A percentile compares a stretch with the other conserved stretches of the same genome.
These are phyloP conservation scores for Calephelis perditalis DNA, from an alignment of 2,888 invertebrate species.

Conservation along the genomic window DNA sequence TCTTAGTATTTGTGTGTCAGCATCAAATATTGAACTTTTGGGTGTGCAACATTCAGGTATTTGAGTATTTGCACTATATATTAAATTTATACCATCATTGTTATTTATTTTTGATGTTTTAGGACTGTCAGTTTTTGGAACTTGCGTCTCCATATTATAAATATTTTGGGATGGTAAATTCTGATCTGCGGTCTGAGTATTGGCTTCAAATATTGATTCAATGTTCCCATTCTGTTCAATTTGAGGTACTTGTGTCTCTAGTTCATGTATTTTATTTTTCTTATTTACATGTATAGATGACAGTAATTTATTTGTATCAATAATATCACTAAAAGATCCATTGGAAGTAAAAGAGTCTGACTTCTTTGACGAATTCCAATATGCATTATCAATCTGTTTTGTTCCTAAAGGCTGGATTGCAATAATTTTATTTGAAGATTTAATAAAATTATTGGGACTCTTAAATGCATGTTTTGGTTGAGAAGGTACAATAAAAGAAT, in stretches of 20 bases:
- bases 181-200: constrained; percentile 23
- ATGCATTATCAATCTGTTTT: constrained; percentile 51
- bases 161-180: constrained; percentile 29
- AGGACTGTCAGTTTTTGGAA: constrained; percentile 36
- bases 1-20: constrained; percentile 22
- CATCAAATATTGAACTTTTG: constrained; percentile 43
- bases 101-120: constrained; percentile 43
- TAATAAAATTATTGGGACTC: constrained; percentile 47
- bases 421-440: constrained; percentile 46
- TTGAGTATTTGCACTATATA: constrained; percentile 16
- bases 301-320: constrained; percentile 34
- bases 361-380: constrained; percentile 52
- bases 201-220: constrained; percentile 1
- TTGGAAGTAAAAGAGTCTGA: constrained; percentile 48
- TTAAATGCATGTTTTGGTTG: constrained; percentile 44
- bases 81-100: background rate
- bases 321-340: constrained; percentile 38
- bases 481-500: constrained; percentile 53
- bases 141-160: constrained; percentile 51
- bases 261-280: constrained; percentile 8
- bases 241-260: constrained; percentile 6
- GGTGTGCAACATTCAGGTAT: constrained; percentile 31
- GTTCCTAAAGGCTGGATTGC: constrained; percentile 47
- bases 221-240: background rate
- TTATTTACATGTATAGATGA: background rate